Evolutionary conservation across 2,113 vertebrate species (phyloP).

Genomic region (Scolopax mira): DNA sequence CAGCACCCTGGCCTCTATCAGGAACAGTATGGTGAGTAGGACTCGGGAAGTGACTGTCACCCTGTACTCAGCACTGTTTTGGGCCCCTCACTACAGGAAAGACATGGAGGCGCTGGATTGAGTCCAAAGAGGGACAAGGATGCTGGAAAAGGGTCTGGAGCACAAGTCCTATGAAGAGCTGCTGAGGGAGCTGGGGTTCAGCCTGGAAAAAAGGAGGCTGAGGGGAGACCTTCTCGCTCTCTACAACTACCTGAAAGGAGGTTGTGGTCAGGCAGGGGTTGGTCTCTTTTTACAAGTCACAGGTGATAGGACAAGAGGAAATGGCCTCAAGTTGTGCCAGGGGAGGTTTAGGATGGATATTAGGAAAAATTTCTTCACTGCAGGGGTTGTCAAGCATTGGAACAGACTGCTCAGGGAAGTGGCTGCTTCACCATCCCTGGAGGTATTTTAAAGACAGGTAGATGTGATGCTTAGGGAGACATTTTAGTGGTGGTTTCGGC

Average conservation of each 20-base stretch:
- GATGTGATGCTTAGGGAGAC: not conserved
- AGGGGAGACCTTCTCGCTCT: not conserved
- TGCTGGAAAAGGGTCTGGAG: no score
- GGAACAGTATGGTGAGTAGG: no score
- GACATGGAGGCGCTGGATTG: no score
- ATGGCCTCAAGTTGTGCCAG: not conserved
- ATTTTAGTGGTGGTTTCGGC: not conserved
- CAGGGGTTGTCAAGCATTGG: not conserved
- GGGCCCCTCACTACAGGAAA: no score
- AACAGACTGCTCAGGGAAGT: not conserved
- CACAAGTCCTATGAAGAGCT: no score
- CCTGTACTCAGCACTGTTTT: no score
- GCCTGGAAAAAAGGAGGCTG: no score
- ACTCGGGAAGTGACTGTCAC: no score
- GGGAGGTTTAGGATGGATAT: not conserved
- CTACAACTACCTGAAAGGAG: not conserved
- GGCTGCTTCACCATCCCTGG: not conserved
- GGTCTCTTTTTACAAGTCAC: not conserved
- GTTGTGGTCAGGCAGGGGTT: not conserved
- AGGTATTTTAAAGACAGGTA: not conserved
- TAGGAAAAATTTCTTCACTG: not conserved
- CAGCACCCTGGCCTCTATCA: no score
- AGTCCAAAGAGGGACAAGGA: no score
- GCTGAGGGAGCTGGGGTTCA: no score
- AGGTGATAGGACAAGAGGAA: not conserved